Evolutionary conservation across 2,797 vertebrate species (phyloP), one percentile per base, ranked within the genome.

Genomic region (Petrocephalus schoutedeni): DNA sequence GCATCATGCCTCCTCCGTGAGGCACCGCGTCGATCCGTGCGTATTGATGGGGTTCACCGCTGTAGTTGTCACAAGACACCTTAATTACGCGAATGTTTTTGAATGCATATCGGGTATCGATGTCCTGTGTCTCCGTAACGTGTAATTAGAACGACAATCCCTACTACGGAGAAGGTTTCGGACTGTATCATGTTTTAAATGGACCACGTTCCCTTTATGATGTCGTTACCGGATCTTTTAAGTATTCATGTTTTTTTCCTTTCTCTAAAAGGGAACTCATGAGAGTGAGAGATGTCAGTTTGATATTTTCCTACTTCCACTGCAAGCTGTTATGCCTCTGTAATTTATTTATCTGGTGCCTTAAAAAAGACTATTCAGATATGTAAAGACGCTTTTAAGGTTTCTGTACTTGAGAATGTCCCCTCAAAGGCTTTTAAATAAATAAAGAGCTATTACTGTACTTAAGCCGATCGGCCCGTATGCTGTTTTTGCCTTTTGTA

Each of bases 301-400:
- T 87, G 89, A 54, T 88, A 61, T 23, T 85, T 45, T 67, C 49
- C 67, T 90, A 14, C 8, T 86, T 85, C 82, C 32, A 28, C 58
- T 49, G 82, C 61, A 71, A 19, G 21, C 87, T 36, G 54, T 19
- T 89, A 89, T 71, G 56, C 91, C 82, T 89, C 89, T 92, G 59
- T 88, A 89, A 86, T 92, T 92, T 89, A 91, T 93, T 93, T 92
- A 93, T 93, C 92, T 92, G 84, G 94, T 95, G 93, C 94, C 94
- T 95, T 94, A 94, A 88, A 87, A 85, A 89, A 86, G 56, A 51
- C 49, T 23, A 90, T 89, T 87, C 87, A 51, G 87, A 91, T 89
- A 85, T 89, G 89, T 49, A 88, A 90, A 85, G 90, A 89, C 85
- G 64, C 87, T 89, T 9, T 74, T 85, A 58, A 45, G 6, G 23